Evolutionary conservation across 2,113 vertebrate species (phyloP).

Genomic region (Hippolais icterina): DNA sequence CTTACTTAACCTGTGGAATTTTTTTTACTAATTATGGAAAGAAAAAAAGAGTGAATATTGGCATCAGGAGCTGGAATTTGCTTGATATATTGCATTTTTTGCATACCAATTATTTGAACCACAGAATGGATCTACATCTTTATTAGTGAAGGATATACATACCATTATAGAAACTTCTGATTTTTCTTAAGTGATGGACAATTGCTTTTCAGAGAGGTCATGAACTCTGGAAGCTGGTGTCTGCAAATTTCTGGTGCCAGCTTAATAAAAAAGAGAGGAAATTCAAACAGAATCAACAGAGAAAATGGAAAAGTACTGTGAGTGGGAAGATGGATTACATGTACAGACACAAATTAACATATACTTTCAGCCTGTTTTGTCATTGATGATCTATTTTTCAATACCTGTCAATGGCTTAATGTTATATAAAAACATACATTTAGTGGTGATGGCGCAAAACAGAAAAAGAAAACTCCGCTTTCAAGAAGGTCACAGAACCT

Average conservation of each 20-base stretch:
- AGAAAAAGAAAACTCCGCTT: neutral
- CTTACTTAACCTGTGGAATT: neutral
- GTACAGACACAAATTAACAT: neutral
- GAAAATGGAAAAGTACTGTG: neutral
- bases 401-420: neutral
- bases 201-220: neutral
- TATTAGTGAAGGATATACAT: neutral
- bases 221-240: neutral
- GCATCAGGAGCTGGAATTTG: neutral
- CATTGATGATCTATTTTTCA: neutral
- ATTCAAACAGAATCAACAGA: neutral
- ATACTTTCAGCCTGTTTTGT: neutral
- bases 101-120: neutral
- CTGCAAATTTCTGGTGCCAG: neutral
- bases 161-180: neutral
- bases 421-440: neutral
- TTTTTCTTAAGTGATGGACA: neutral
- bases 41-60: neutral
- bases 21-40: neutral
- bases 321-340: fast-evolving
- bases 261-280: neutral
- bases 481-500: neutral
- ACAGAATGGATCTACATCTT: neutral
- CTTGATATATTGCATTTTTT: neutral
- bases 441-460: neutral